These are phyloP conservation scores for Lasioglossum figueresi DNA, from an alignment of 2,888 invertebrate genomes.

Conservation along the genomic window DNA sequence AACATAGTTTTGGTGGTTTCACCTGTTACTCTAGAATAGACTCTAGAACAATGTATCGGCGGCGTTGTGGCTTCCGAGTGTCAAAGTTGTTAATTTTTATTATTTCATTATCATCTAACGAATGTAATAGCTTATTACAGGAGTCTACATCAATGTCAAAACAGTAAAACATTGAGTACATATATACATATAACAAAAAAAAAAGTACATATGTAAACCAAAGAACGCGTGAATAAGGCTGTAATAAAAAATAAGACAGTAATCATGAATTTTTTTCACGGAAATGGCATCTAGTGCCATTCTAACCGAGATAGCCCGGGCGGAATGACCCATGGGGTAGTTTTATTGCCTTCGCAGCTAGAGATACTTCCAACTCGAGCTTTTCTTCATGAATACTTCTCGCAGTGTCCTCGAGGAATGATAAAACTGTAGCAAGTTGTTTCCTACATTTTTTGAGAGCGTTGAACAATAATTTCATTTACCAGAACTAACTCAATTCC, in stretches of 20 bases:
- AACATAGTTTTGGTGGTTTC: not conserved
- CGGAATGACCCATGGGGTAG: not conserved
- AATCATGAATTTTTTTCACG: not conserved
- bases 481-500: too few species aligned
- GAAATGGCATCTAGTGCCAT: not conserved
- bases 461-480: not conserved
- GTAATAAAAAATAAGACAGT: not conserved
- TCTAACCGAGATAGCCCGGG: not conserved
- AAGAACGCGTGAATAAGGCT: not conserved
- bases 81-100: too few species aligned
- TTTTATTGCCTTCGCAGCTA: not conserved
- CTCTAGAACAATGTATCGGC: too few species aligned
- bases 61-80: too few species aligned
- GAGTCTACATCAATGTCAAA: too few species aligned
- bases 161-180: too few species aligned
- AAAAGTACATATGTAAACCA: too few species aligned
- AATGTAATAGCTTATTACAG: not conserved
- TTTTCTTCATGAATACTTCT: not conserved
- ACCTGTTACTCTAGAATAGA: too few species aligned
- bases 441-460: not conserved
- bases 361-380: not conserved
- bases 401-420: not conserved
- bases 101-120: not conserved
- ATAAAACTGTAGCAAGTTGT: not conserved
- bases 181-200: too few species aligned